Evolutionary conservation across 2,113 vertebrate genomes (phyloP).

Genomic region (Porphyrio hochstetteri): DNA sequence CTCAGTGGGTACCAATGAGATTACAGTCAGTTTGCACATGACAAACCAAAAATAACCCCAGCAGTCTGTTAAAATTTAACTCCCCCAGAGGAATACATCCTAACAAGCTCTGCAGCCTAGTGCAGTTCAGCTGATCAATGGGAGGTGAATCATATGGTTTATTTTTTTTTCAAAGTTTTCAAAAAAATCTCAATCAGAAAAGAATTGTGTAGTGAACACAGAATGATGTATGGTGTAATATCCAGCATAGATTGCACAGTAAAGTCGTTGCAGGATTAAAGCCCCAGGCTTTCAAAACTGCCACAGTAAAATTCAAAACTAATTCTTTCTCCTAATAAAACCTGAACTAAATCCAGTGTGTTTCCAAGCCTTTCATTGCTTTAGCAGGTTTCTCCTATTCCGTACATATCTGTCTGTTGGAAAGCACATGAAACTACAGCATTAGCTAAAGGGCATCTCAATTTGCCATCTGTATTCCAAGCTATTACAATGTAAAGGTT

Average conservation of each 20-base stretch:
- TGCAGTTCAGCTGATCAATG: slow-evolving; percentile 56
- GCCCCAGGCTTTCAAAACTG: background rate
- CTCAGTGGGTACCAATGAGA: slow-evolving; percentile 22
- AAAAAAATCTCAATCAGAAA: slow-evolving; percentile 2
- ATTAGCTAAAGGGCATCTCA: slow-evolving; percentile 30
- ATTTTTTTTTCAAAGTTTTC: background rate
- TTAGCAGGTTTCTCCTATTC: background rate
- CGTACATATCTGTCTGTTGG: background rate
- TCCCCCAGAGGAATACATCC: slow-evolving; percentile 41
- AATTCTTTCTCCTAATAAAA: slow-evolving; percentile 20
- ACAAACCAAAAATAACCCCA: slow-evolving; percentile 49
- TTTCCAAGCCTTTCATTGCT: background rate
- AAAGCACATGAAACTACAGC: background rate
- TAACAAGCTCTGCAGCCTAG: background rate
- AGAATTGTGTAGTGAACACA: background rate
- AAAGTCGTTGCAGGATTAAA: slow-evolving; percentile 11
- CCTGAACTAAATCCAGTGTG: background rate
- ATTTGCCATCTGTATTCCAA: background rate
- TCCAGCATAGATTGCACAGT: background rate
- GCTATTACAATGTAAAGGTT: background rate
- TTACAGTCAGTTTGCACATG: slow-evolving; percentile 31
- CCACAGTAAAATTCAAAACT: background rate
- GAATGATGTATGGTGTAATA: background rate
- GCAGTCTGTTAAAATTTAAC: slow-evolving; percentile 55
- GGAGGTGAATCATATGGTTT: slow-evolving; percentile 36